Conservation (phyloP, 2,888 invertebrate genomes). For the Lasioglossum leucozonium region DNA sequence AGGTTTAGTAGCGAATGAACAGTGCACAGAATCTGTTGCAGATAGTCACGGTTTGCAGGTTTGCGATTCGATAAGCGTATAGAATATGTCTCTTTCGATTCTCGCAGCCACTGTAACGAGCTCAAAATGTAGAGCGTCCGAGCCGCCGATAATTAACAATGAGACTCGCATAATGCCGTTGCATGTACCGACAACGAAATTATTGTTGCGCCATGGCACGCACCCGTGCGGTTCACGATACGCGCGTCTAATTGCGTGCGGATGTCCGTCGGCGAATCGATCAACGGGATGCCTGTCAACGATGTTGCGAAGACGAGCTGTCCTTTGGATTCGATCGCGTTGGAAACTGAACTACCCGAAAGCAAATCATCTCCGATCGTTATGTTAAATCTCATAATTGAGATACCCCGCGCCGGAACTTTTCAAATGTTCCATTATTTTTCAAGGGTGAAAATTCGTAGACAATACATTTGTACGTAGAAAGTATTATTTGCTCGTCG, state of each 20-base stretch:
- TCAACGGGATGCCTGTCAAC: not conserved
- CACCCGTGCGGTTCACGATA: not conserved
- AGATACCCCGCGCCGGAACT: not conserved
- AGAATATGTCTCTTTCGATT: slow-evolving; percentile 34
- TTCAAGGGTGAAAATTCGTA: not conserved
- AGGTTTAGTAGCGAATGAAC: not conserved
- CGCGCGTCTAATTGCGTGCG: slow-evolving; percentile 14
- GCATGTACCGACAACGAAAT: slow-evolving; percentile 59
- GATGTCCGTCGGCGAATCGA: slow-evolving; percentile 7
- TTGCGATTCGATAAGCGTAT: slow-evolving; percentile 27
- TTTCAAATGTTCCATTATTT: not conserved
- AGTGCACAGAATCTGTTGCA: not conserved
- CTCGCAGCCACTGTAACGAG: slow-evolving; percentile 18
- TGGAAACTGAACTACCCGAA: not conserved
- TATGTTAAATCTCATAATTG: not conserved
- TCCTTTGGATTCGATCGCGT: not conserved
- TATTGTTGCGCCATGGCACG: slow-evolving; percentile 52
- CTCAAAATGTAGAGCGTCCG: slow-evolving; percentile 57
- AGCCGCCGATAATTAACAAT: slow-evolving; percentile 65
- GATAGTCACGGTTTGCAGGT: not conserved
- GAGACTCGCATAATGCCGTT: slow-evolving; percentile 47
- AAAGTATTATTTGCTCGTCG: not conserved
- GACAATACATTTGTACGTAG: not conserved
- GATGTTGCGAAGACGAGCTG: not conserved
- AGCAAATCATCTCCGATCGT: not conserved